Base-by-base conservation (phyloP, 2,888 invertebrate genomes). In the Megastigmus dorsalis region DNA sequence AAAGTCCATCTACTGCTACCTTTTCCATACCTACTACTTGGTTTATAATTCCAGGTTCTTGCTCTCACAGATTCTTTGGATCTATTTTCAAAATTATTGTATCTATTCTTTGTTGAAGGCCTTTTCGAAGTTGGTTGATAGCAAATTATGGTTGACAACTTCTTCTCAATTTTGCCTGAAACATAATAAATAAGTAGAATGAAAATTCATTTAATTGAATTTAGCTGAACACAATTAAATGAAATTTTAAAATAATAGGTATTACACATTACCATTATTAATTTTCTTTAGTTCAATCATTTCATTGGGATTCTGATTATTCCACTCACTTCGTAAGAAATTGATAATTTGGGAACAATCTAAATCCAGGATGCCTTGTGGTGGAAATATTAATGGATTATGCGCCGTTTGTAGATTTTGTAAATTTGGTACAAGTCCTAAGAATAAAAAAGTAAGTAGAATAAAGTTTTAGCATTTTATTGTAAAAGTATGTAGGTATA, bases 321-420 rank as follows among this genome's bases (percentile, higher is more conserved):
- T 74, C 89, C 89, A 82, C 83, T 89, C 73, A 77, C 84, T 79
- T 43, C 84, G 84, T 4, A 89, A 84, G 72, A 88, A 86, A 23
- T 90, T 83, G 74, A 88, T 89, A 28, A 87, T 84, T 20, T 88
- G 79, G 36, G 85, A 81, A 20, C 89, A 88, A 33, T 93, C 93
- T 54, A 88, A 88, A 50, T 86, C 87, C 28, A 93, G 80, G 3
- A 93, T 83, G 54, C 90, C 89, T 74, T 83, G 84, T 20, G 90
- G 89, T 10, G 93, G 93, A 82, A 90, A 92, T 36, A 81, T 84
- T 9, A 93, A 79, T 0, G 93, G 93, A 84, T 93, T 93, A 48
- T 91, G 90, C 45, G 89, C 86, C 48, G 92, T 78, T 84, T 92
- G 92, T 2, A 93, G 85, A 9, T 90, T 91, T 88, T 91, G 92